These are phyloP conservation scores for Nettapus auritus DNA, from an alignment of 2,113 vertebrate genomes.

Conservation along the genomic window DNA sequence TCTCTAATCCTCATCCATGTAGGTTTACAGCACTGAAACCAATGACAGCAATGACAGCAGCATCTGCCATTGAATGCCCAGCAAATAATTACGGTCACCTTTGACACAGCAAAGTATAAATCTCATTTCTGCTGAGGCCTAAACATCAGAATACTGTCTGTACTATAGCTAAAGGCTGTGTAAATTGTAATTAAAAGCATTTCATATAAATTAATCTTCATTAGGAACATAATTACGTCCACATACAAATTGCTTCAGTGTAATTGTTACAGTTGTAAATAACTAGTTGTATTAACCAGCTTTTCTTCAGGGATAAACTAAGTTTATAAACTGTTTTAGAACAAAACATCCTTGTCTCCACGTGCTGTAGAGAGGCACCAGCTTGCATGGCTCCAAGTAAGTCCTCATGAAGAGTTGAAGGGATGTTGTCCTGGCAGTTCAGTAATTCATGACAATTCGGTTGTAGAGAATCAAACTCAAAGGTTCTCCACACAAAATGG, in stretches of 20 bases:
- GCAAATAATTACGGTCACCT: conserved; percentile 65
- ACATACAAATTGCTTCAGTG: conserved; percentile 20
- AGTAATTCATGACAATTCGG: neutral
- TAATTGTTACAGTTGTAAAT: conserved; percentile 70
- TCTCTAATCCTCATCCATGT: neutral
- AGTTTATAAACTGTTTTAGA: neutral
- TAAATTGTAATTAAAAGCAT: conserved; percentile 77
- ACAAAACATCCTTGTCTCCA: neutral
- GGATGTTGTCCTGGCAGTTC: neutral
- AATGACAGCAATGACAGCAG: neutral
- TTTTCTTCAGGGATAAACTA: conserved; percentile 35
- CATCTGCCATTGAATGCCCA: conserved; percentile 18
- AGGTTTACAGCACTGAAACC: neutral
- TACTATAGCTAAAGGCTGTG: conserved; percentile 63
- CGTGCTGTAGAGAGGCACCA: neutral
- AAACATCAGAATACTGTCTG: conserved; percentile 46
- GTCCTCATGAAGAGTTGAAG: neutral
- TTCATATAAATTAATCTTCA: conserved; percentile 81
- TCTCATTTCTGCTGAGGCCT: conserved; percentile 64
- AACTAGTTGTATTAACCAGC: conserved; percentile 44
- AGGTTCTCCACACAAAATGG: fast-evolving
- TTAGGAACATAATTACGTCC: conserved; percentile 69
- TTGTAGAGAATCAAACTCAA: neutral
- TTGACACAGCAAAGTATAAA: conserved; percentile 64
- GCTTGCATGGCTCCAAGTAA: neutral